Percentiles rank a stretch among this genome's conserved stretches.
phyloP scores from a whole-genome alignment of 37 sponge, comb jelly and placozoan genomes.

The Haliclona indistincta region DNA sequence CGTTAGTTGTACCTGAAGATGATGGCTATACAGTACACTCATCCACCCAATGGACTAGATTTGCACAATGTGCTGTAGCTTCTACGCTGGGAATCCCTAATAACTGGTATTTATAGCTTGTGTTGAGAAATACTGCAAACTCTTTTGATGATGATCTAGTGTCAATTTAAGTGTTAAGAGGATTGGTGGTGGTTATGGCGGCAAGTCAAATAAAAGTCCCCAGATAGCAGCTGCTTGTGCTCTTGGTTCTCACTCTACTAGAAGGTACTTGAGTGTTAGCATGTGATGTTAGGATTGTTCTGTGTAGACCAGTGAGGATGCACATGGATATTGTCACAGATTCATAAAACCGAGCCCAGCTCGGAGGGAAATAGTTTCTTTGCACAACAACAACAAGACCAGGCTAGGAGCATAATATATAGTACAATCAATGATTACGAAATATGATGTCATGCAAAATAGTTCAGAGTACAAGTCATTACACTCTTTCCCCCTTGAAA shows the following conservation, averaged over 20 bases:
- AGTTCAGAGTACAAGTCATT: no score
- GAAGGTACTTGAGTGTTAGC: slow-evolving; percentile 26
- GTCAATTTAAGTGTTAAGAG: slow-evolving; percentile 72
- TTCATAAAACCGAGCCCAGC: no score
- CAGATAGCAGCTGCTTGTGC: slow-evolving; percentile 66
- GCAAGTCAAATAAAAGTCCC: slow-evolving; percentile 41
- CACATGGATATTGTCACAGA: slow-evolving; percentile 78
- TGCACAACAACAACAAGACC: no score
- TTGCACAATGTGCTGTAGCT: slow-evolving; percentile 59
- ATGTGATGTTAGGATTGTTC: not conserved
- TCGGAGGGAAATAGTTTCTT: no score
- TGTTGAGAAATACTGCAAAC: not conserved
- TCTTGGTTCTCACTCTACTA: slow-evolving; percentile 40
- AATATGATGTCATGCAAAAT: no score
- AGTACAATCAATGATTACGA: no score
- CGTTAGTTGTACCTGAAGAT: slow-evolving; percentile 59
- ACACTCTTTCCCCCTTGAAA: no score
- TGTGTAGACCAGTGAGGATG: slow-evolving; percentile 74
- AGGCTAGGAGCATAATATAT: no score
- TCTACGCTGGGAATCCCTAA: slow-evolving; percentile 45
- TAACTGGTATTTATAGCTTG: slow-evolving; percentile 46
- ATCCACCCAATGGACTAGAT: slow-evolving; percentile 59
- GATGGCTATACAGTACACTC: slow-evolving; percentile 56
- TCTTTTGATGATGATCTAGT: slow-evolving; percentile 13
- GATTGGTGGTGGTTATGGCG: slow-evolving; percentile 78